Evolutionary conservation across 2,113 vertebrate species (phyloP), one percentile per base, ranked within the genome.

Genomic region (Gadus chalcogrammus): DNA sequence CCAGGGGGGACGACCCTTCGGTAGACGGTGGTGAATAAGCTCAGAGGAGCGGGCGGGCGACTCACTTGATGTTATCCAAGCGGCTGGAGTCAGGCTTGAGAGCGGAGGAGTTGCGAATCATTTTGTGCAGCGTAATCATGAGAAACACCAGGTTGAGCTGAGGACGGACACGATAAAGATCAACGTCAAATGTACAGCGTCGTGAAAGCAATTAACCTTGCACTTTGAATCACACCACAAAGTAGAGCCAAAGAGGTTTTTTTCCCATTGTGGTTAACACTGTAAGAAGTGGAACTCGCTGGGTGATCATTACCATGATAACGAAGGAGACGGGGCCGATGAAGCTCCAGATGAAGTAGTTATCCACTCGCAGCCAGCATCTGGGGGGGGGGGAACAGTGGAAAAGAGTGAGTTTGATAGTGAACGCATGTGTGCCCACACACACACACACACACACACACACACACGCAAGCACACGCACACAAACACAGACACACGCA

Each of bases 261-360:
- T 31, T 31, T 31, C 5, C 60, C 79, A 79, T 68, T 71, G 70
- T 69, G 67, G 52, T 63, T 24, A 28, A 58, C 5, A 12, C 71
- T 68, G 78, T 77, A 72, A 72, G 5, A 70, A 22, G 22, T 60
- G 69, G 71, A 72, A 82, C 66, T 70, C 55, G 70, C 48, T 48
- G 7, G 7, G 62, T 74, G 81, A 76, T 69, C 89, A 93, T 92
- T 90, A 97, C 95, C 94, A 94, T 93, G 69, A 96, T 95, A 77
- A 96, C 92, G 82, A 96, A 95, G 79, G 95, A 96, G 72, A 96
- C 95, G 0, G 95, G 95, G 68, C 95, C 95, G 27, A 97, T 95
- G 91, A 97, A 97, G 82, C 95, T 96, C 95, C 95, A 97, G 89
- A 97, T 95, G 88, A 97, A 97, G 78, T 97, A 95, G 87, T 96